Percentiles rank a stretch among this genome's conserved stretches.
Evolutionary conservation across 2,888 invertebrate genomes (phyloP).

Genomic region (Leucoptera coffeella): DNA sequence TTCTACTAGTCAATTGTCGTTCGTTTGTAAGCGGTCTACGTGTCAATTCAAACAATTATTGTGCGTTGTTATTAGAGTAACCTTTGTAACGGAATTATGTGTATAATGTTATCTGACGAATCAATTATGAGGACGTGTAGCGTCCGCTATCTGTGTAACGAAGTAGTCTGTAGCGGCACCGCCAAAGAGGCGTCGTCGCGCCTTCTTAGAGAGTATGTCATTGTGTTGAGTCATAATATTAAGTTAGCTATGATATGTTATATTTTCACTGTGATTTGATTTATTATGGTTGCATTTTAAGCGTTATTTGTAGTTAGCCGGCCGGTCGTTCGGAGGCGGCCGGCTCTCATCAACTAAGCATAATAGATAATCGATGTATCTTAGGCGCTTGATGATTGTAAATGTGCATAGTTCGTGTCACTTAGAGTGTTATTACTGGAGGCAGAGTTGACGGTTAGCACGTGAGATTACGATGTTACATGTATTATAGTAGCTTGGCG

Average conservation of each 20-base stretch:
- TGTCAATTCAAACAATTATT: constrained; percentile 50
- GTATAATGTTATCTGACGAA: constrained; percentile 34
- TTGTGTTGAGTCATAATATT: constrained; percentile 40
- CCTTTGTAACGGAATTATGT: constrained; percentile 37
- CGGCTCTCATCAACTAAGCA: too few relatives aligned
- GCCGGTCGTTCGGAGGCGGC: too few relatives aligned
- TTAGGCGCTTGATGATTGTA: constrained; percentile 50
- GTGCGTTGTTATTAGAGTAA: constrained; percentile 43
- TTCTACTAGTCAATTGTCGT: constrained; percentile 49
- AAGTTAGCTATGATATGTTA: constrained; percentile 43
- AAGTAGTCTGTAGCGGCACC: too few relatives aligned
- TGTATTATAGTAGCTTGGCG: too few relatives aligned
- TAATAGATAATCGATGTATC: too few relatives aligned
- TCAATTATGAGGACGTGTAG: constrained; percentile 15
- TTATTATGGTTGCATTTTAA: constrained; percentile 35
- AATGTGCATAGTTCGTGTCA: constrained; percentile 44
- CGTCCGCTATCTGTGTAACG: too few relatives aligned
- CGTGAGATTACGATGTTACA: neutral
- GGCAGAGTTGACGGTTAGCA: constrained; percentile 14
- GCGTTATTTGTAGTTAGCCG: constrained; percentile 8
- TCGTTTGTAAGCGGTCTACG: constrained; percentile 31
- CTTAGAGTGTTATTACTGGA: constrained; percentile 38
- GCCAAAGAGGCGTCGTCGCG: too few relatives aligned
- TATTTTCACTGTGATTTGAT: constrained; percentile 46
- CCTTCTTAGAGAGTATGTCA: too few relatives aligned